Evolutionary conservation across 2,888 invertebrate genomes (phyloP).

Genomic region (Epinotia nisella): DNA sequence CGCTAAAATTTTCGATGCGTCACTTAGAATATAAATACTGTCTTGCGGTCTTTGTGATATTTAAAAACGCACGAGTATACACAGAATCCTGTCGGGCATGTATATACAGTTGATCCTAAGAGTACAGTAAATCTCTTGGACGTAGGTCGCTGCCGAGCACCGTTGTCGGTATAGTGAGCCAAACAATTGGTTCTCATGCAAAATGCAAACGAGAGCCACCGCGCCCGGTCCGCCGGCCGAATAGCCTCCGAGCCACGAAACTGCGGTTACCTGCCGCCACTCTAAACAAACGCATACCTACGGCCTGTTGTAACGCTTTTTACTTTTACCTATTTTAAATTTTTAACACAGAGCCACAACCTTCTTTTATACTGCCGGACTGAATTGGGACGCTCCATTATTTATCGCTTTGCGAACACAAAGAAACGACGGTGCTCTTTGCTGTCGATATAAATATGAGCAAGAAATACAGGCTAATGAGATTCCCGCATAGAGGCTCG

Average conservation of each 20-base stretch:
- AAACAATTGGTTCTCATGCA: constrained; percentile 72
- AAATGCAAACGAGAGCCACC: constrained; percentile 68
- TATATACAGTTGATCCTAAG: constrained; percentile 4
- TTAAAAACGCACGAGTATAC: not conserved
- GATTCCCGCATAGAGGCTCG: constrained; percentile 27
- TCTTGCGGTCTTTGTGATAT: too few relatives aligned
- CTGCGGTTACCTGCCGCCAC: constrained; percentile 58
- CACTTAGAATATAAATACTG: too few relatives aligned
- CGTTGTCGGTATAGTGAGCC: constrained; percentile 58
- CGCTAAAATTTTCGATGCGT: too few relatives aligned
- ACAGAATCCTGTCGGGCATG: not conserved
- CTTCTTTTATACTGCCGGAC: constrained; percentile 47
- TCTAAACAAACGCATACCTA: constrained; percentile 61
- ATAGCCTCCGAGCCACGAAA: constrained; percentile 57
- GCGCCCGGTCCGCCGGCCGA: constrained; percentile 50
- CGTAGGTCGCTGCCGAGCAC: constrained; percentile 49
- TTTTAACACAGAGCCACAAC: constrained; percentile 54
- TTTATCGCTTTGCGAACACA: constrained; percentile 52
- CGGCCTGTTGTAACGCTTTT: constrained; percentile 51
- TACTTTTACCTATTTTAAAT: constrained; percentile 60
- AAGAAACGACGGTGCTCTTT: constrained; percentile 44
- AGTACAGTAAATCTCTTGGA: constrained; percentile 57
- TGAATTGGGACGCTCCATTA: constrained; percentile 54
- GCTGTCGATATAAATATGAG: constrained; percentile 52
- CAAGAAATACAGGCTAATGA: constrained; percentile 55